Base-by-base conservation (phyloP, 2,113 vertebrate genomes). In the Cranoglanis bouderius region DNA sequence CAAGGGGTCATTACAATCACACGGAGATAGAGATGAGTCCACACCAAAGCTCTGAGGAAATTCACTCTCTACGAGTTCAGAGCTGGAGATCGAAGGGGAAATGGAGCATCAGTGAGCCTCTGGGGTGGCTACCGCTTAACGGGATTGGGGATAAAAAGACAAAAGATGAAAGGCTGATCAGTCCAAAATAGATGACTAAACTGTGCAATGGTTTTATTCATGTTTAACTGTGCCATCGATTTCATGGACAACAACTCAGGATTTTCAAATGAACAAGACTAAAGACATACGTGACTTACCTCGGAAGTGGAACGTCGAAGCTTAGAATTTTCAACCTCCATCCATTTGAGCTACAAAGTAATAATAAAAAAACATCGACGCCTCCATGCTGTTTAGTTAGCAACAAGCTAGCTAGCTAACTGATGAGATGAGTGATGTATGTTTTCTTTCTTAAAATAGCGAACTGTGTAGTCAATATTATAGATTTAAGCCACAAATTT, bases 51-150 rank as follows among this genome's bases (percentile, higher is more conserved):
- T 46, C 90, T 35, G 49, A 85, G 49, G 78, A 83, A 87, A 89
- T 88, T 72, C 85, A 26, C 59, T 32, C 26, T 6, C 53, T 65
- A 55, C 14, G 82, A 57, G 53, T 19, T 82, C 38, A 29, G 46
- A 83, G 63, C 63, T 51, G 57, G 46, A 85, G 61, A 85, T 65
- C 26, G 86, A 87, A 83, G 88, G 70, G 63, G 82, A 85, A 90
- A 87, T 78, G 82, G 83, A 85, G 75, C 81, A 29, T 19, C 16
- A 63, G 74, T 3, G 70, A 65, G 46, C 26, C 43, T 70, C 82
- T 78, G 21, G 8, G 57, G 82, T 32, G 81, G 63, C 77, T 53
- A 32, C 70, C 21, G 59, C 40, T 65, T 89, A 63, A 80, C 40
- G 35, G 4, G 40, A 53, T 43, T 3, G 29, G 8, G 21, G 12